These are phyloP conservation scores for Plecotus auritus DNA, from an alignment of 2,113 vertebrate genomes.

Conservation along the genomic window DNA sequence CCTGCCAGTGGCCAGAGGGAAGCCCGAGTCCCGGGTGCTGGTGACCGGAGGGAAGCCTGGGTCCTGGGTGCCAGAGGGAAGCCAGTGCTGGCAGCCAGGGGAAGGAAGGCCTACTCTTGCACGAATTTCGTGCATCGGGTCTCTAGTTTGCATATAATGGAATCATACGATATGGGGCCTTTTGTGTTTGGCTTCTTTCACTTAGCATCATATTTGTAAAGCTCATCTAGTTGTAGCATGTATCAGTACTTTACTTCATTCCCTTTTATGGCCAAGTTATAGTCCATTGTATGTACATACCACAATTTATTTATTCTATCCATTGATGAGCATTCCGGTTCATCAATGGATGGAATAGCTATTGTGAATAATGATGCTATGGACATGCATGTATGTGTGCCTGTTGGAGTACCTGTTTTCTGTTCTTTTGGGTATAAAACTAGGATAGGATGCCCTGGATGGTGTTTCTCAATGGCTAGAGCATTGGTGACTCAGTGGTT, in stretches of 20 bases:
- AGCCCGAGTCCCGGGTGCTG: too few relatives aligned
- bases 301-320: not conserved
- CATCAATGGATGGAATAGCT: not conserved
- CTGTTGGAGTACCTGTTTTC: not conserved
- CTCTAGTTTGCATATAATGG: not conserved
- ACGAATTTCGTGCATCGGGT: too few relatives aligned
- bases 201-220: not conserved
- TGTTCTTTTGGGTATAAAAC: not conserved
- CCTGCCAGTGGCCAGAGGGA: too few relatives aligned
- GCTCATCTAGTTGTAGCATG: not conserved
- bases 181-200: slow-evolving; percentile 17
- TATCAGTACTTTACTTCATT: not conserved
- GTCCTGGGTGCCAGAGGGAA: too few relatives aligned
- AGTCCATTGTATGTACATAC: not conserved
- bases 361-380: not conserved
- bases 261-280: not conserved
- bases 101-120: too few relatives aligned
- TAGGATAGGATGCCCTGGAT: not conserved
- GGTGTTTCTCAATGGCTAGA: too few relatives aligned
- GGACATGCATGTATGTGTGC: not conserved
- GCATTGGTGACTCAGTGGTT: too few relatives aligned
- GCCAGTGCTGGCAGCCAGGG: too few relatives aligned
- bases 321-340: not conserved
- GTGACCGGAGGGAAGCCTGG: too few relatives aligned
- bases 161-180: not conserved